These are phyloP conservation scores for Morpho deidamia DNA, from an alignment of 2,888 invertebrate species.

Conservation along the genomic window DNA sequence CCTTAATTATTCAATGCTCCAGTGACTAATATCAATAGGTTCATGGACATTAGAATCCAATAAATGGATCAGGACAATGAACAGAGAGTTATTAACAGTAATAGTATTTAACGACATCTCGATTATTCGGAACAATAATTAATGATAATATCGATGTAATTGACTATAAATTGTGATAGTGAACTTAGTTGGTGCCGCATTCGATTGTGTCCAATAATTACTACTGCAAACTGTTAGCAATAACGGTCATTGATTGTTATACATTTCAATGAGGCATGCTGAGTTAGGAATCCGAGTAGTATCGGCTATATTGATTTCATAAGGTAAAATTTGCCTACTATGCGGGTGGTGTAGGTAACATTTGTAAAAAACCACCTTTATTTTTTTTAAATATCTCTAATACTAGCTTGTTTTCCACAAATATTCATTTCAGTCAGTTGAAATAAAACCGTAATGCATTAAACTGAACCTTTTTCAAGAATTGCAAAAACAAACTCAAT, in stretches of 20 bases:
- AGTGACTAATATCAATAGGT: neutral
- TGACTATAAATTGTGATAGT: constrained; percentile 4
- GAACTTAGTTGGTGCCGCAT: neutral
- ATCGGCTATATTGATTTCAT: too few species aligned
- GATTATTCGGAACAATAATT: constrained; percentile 4
- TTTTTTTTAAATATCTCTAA: too few species aligned
- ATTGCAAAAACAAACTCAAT: too few species aligned
- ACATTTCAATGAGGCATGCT: neutral
- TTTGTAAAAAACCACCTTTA: too few species aligned
- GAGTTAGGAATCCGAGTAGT: too few species aligned
- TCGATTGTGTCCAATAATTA: constrained; percentile 3
- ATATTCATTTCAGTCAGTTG: too few species aligned
- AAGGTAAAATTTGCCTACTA: too few species aligned
- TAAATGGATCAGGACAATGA: constrained; percentile 1
- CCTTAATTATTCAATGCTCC: too few species aligned
- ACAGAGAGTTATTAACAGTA: constrained; percentile 3
- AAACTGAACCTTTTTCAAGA: too few species aligned
- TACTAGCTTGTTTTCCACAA: too few species aligned
- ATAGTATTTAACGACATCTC: constrained; percentile 1
- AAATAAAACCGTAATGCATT: too few species aligned
- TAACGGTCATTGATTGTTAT: constrained; percentile 1
- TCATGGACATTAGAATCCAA: neutral
- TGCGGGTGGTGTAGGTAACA: too few species aligned
- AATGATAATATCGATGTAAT: constrained; percentile 9
- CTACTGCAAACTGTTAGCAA: neutral